Evolutionary conservation across 1,140 invertebrate species (phyloP).

Genomic region (Drosophila grimshawi): DNA sequence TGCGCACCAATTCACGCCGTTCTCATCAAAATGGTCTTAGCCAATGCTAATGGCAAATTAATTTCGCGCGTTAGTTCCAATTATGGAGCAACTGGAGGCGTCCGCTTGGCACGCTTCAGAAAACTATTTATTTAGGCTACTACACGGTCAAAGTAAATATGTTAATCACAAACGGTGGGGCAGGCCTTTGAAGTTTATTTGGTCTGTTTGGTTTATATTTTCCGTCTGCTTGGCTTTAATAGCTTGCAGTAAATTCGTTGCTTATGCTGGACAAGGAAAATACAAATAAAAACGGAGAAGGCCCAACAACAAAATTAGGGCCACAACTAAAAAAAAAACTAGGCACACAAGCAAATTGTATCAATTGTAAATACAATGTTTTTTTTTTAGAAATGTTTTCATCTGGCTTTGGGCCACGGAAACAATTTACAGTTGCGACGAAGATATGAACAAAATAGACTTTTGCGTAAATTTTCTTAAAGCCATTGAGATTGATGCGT

Average conservation of each 20-base stretch:
- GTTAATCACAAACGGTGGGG: slow-evolving; percentile 46
- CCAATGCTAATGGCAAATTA: slow-evolving; percentile 66
- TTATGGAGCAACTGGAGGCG: slow-evolving; percentile 53
- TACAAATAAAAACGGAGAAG: slow-evolving; percentile 25
- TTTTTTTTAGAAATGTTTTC: slow-evolving; percentile 44
- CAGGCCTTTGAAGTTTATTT: slow-evolving; percentile 65
- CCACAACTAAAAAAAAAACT: slow-evolving; percentile 12
- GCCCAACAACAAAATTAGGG: neutral
- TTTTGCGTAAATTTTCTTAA: slow-evolving; percentile 51
- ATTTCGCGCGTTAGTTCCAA: slow-evolving; percentile 75
- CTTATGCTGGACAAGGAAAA: slow-evolving; percentile 35
- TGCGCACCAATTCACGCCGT: slow-evolving; percentile 60
- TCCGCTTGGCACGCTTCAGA: slow-evolving; percentile 41
- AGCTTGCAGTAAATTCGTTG: slow-evolving; percentile 41
- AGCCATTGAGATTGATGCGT: slow-evolving; percentile 69
- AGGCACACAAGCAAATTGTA: slow-evolving; percentile 26
- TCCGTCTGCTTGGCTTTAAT: slow-evolving; percentile 51
- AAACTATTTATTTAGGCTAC: slow-evolving; percentile 61
- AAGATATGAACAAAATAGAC: slow-evolving; percentile 52
- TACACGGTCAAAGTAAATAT: slow-evolving; percentile 44
- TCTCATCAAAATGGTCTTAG: slow-evolving; percentile 17
- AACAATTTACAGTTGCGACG: slow-evolving; percentile 42
- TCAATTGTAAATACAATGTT: slow-evolving; percentile 57
- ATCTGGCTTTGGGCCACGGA: neutral
- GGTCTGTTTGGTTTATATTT: slow-evolving; percentile 32